Percentiles rank a stretch among this genome's conserved stretches.
Conservation (phyloP, 2,797 vertebrate genomes). For the Ctenochaetus hawaiiensis region DNA sequence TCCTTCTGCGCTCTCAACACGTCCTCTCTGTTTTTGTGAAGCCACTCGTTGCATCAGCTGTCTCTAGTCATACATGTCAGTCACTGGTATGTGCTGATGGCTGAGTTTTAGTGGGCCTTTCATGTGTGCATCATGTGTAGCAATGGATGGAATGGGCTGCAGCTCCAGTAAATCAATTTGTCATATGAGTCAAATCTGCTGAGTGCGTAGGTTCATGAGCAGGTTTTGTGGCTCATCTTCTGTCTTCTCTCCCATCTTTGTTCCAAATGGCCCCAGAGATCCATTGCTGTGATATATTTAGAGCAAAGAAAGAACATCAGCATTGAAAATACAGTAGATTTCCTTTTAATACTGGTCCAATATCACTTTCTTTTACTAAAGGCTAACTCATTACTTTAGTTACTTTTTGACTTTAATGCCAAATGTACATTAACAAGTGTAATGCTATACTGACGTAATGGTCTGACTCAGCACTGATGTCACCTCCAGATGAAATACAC, state of each 20-base stretch:
- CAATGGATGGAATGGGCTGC: constrained; percentile 81
- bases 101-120: constrained; percentile 77
- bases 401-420: constrained; percentile 18
- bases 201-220: constrained; percentile 80
- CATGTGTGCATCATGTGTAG: constrained; percentile 82
- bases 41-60: constrained; percentile 69
- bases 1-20: constrained; percentile 22
- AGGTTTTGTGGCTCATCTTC: constrained; percentile 74
- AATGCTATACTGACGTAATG: constrained; percentile 17
- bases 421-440: constrained; percentile 20
- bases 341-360: constrained; percentile 3
- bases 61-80: constrained; percentile 78
- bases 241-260: constrained; percentile 55
- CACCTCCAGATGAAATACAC: constrained; percentile 39
- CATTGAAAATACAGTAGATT: background rate
- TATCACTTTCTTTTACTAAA: constrained; percentile 18
- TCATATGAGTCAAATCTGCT: constrained; percentile 84
- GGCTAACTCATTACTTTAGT: constrained; percentile 24
- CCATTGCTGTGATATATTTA: constrained; percentile 44
- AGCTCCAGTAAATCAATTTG: constrained; percentile 86
- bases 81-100: constrained; percentile 81
- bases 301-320: constrained; percentile 6
- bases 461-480: constrained; percentile 46
- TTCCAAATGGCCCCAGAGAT: constrained; percentile 42
- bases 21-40: constrained; percentile 47